Conservation (phyloP, 2,888 invertebrate species). For the Spodoptera exigua region DNA sequence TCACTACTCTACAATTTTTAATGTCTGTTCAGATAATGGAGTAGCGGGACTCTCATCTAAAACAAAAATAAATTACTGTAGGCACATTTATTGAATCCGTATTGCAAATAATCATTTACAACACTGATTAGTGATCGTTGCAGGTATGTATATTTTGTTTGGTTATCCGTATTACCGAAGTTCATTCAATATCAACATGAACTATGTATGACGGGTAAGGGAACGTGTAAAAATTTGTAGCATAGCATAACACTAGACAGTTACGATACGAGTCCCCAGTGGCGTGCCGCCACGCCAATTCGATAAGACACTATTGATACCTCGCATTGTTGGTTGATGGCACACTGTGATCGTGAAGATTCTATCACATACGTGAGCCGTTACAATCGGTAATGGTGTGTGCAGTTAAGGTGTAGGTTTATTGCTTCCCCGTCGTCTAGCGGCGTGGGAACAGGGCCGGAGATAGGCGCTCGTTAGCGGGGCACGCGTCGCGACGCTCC, state of each 20-base stretch:
- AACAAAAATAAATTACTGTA: too few species aligned
- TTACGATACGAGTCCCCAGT: conserved; percentile 62
- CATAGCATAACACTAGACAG: conserved; percentile 44
- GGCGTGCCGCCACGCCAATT: conserved; percentile 70
- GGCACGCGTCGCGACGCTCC: conserved; percentile 72
- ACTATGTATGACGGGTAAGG: not conserved
- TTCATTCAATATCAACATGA: conserved; percentile 28
- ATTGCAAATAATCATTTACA: too few species aligned
- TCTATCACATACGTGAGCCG: conserved; percentile 81
- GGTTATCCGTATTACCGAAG: conserved; percentile 9
- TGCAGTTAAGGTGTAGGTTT: conserved; percentile 88
- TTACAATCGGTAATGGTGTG: conserved; percentile 87
- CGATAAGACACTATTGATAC: conserved; percentile 85
- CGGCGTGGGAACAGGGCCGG: conserved; percentile 84
- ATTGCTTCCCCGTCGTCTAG: conserved; percentile 85
- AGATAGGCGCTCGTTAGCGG: conserved; percentile 85
- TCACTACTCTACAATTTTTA: too few species aligned
- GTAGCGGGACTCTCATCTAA: too few species aligned
- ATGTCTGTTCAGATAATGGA: too few species aligned
- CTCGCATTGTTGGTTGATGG: conserved; percentile 61
- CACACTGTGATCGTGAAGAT: conserved; percentile 74
- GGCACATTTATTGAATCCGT: too few species aligned
- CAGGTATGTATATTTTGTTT: not conserved
- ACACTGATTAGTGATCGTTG: not conserved
- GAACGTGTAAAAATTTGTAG: conserved; percentile 42